Evolutionary conservation across 2,113 vertebrate species (phyloP).

Genomic region (Macquaria australasica): DNA sequence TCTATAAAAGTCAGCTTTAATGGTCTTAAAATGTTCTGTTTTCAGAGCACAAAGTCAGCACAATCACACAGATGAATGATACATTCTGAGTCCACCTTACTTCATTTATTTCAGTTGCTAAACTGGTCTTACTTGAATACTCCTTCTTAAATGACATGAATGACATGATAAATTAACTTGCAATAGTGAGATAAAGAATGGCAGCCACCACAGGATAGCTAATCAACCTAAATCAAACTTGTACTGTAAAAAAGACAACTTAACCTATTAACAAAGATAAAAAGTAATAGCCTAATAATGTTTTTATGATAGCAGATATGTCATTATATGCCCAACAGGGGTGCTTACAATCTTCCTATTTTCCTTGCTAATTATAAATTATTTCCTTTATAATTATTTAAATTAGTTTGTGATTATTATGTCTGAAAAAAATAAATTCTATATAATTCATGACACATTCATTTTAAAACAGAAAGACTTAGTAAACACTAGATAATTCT

Average conservation of each 20-base stretch:
- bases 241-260: neutral
- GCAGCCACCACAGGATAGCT: neutral
- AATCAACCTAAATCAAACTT: neutral
- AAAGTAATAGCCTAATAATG: neutral
- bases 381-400: neutral
- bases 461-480: slow-evolving; percentile 1
- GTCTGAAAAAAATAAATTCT: neutral
- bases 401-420: neutral
- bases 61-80: neutral
- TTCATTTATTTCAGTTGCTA: neutral
- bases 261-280: neutral
- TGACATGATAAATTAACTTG: neutral
- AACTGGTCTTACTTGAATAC: neutral
- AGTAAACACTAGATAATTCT: neutral
- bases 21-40: neutral
- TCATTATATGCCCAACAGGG: neutral
- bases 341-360: neutral
- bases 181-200: neutral
- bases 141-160: neutral
- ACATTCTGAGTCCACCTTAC: neutral
- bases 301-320: neutral
- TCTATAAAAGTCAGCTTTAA: neutral
- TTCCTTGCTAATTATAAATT: neutral
- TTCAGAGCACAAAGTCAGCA: neutral
- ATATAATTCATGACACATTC: neutral